These are phyloP conservation scores for Drosophila arizonae DNA, from an alignment of 1,140 invertebrate species.

Conservation along the genomic window DNA sequence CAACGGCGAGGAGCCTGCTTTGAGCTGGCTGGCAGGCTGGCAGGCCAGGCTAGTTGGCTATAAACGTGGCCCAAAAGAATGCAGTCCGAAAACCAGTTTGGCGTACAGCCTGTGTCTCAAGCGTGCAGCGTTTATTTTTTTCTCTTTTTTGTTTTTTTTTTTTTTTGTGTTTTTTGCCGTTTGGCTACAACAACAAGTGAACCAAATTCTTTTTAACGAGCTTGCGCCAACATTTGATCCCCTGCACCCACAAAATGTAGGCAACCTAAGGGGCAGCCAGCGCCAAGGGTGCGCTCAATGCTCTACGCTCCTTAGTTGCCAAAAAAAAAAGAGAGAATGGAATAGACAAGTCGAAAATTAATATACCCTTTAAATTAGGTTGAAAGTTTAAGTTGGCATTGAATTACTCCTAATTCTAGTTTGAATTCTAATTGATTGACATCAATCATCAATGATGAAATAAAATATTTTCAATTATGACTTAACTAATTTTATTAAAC, in stretches of 20 bases:
- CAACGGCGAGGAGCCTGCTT: constrained; percentile 40
- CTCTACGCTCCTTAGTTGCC: constrained; percentile 39
- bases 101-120: constrained; percentile 71
- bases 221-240: constrained; percentile 79
- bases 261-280: constrained; percentile 39
- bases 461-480: too few relatives aligned
- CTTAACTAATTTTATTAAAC: too few relatives aligned
- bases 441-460: too few relatives aligned
- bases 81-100: constrained; percentile 79
- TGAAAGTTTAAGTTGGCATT: too few relatives aligned
- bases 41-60: constrained; percentile 52
- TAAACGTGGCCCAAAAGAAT: constrained; percentile 80
- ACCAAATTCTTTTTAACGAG: constrained; percentile 82
- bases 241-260: constrained; percentile 1
- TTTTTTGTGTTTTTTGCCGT: neutral
- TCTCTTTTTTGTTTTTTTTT: neutral
- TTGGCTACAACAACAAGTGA: constrained; percentile 70
- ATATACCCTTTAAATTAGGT: too few relatives aligned
- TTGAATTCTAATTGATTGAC: too few relatives aligned
- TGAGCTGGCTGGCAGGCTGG: constrained; percentile 43
- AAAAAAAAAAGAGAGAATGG: constrained; percentile 37
- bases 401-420: too few relatives aligned
- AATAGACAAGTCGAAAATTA: constrained; percentile 2
- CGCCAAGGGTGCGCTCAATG: constrained; percentile 30
- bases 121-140: constrained; percentile 32